Base-by-base conservation (phyloP, 2,797 vertebrate genomes). In the Chlorospingus semifuscus region DNA sequence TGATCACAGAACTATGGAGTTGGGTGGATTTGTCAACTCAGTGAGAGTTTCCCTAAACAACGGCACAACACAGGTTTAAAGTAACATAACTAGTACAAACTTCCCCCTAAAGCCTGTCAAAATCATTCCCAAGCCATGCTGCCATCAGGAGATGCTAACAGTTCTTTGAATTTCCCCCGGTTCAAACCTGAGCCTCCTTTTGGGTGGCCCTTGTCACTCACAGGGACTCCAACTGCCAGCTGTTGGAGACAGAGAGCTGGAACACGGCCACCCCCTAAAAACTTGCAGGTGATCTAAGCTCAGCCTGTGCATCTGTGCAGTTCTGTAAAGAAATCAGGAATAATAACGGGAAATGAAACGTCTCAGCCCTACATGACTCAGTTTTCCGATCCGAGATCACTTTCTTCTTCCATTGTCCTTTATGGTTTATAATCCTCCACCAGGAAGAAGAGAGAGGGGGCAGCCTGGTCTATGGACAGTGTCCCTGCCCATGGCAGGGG, bases 241-340 rank as follows among this genome's bases (percentile, higher is more conserved):
- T 86, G 89, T 3, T 60, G 55, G 56, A 90, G 66, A 83, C 59
- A 91, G 78, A 75, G 76, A 52, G 39, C 64, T 83, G 68, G 89
- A 86, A 89, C 32, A 1, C 3, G 1, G 55, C 90, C 74, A 91
- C 63, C 49, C 12, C 80, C 85, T 82, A 49, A 81, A 87, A 91
- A 44, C 63, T 2, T 89, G 75, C 91, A 97, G 91, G 94, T 84
- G 91, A 97, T 52, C 63, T 70, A 71, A 76, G 46, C 63, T 64
- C 63, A 76, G 72, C 5, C 46, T 12, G 26, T 20, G 63, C 84
- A 93, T 91, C 91, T 91, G 78, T 16, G 69, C 24, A 21, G 46
- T 8, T 86, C 80, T 61, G 47, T 10, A 21, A 44, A 83, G 89
- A 39, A 88, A 86, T 56, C 59, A 36, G 72, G 39, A 96, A 91